Evolutionary conservation across 2,888 invertebrate genomes (phyloP).

Genomic region (Ferdinandea cuprea): DNA sequence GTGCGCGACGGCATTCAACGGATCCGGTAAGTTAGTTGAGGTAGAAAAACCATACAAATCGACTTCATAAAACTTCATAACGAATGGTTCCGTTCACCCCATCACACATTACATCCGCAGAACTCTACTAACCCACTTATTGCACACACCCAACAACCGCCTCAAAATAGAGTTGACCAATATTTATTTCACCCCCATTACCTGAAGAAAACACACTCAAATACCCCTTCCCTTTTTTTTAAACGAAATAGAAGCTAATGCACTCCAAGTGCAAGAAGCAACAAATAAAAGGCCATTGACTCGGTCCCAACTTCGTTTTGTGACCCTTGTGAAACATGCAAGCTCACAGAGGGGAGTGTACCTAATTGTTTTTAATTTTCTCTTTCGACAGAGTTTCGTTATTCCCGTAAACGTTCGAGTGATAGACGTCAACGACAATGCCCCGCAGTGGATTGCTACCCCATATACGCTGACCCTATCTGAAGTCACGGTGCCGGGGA

Average conservation of each 20-base stretch:
- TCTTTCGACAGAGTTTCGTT: conserved; percentile 80
- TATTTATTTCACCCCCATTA: too few species aligned
- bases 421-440: conserved; percentile 95
- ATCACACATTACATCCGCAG: conserved; percentile 30
- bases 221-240: too few species aligned
- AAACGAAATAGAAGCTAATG: conserved; percentile 5
- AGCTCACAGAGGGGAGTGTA: not conserved
- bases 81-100: conserved; percentile 55
- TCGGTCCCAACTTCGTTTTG: conserved; percentile 9
- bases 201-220: too few species aligned
- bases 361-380: conserved; percentile 4
- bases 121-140: conserved; percentile 48
- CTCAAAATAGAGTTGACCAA: conserved; percentile 20
- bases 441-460: conserved; percentile 91
- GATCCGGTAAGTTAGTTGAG: conserved; percentile 88
- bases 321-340: conserved; percentile 32
- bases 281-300: conserved; percentile 52
- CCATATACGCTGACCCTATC: conserved; percentile 93
- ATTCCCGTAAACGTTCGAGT: conserved; percentile 86
- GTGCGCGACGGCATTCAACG: conserved; percentile 90
- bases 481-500: conserved; percentile 89
- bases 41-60: not conserved
- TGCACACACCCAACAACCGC: not conserved
- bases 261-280: conserved; percentile 33
- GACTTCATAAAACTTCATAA: conserved; percentile 36